A percentile compares a stretch with the other conserved stretches of the same genome.
These are phyloP conservation scores for Tetragnatha versicolor DNA, from an alignment of 1,140 invertebrate species.

Conservation along the genomic window DNA sequence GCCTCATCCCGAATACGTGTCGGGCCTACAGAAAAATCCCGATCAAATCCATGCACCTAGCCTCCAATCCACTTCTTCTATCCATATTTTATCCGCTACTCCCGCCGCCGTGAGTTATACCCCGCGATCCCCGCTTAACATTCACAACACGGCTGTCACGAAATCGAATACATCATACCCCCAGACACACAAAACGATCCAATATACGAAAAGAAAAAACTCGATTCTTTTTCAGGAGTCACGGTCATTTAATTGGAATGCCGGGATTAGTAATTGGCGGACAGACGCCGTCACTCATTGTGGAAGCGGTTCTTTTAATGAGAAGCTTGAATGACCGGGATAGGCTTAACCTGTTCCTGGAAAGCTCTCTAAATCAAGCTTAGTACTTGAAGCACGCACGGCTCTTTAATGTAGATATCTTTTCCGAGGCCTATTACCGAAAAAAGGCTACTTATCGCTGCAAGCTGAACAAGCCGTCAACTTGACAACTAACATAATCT, in stretches of 20 bases:
- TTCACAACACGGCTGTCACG: too few relatives aligned
- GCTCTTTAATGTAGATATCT: constrained; percentile 42
- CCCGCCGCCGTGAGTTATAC: too few relatives aligned
- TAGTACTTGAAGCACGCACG: constrained; percentile 27
- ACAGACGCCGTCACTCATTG: not conserved
- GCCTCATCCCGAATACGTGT: too few relatives aligned
- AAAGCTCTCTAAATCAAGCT: constrained; percentile 49
- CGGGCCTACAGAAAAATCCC: too few relatives aligned
- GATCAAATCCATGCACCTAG: too few relatives aligned
- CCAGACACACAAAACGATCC: too few relatives aligned
- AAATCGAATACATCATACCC: too few relatives aligned
- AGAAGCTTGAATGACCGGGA: not conserved
- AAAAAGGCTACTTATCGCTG: constrained; percentile 31
- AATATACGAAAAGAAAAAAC: too few relatives aligned
- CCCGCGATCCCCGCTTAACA: too few relatives aligned
- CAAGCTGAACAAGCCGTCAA: constrained; percentile 46
- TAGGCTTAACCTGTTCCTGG: constrained; percentile 11
- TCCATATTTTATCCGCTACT: too few relatives aligned
- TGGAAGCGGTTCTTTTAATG: not conserved
- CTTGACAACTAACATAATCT: constrained; percentile 43
- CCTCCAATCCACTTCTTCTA: too few relatives aligned
- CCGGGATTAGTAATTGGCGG: not conserved
- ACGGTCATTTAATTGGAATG: not conserved
- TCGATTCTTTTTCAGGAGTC: not conserved
- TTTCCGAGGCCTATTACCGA: constrained; percentile 4